Base-by-base conservation (phyloP, 2,797 vertebrate species). In the Sparus aurata region DNA sequence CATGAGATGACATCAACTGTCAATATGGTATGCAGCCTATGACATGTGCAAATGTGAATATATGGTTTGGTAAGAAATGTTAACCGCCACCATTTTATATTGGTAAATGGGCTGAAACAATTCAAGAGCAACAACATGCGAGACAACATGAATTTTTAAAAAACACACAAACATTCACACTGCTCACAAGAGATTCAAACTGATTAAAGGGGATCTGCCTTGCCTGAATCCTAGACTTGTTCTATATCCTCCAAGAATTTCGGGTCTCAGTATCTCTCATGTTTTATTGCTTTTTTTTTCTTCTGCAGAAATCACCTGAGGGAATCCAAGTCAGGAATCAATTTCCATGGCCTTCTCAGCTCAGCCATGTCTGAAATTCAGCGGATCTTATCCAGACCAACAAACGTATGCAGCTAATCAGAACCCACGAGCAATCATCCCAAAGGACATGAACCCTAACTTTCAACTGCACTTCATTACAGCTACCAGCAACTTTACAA, bases 231-330 rank as follows among this genome's bases (percentile, higher is more conserved):
- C 34, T 34, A 34, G 34, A 34, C 34, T 34, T 34, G 34, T 34
- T 34, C 34, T 34, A 9, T 9, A 9, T 34, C 6, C 46, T 52
- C 12, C 53, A 5, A 38, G 13, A 47, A 53, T 77, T 43, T 27
- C 13, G 11, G 18, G 3, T 15, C 16, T 55, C 15, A 23, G 5
- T 47, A 30, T 75, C 23, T 73, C 61, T 63, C 17, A 60, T 49
- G 5, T 55, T 74, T 69, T 68, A 1, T 49, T 12, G 27, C 15
- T 25, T 3, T 73, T 64, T 76, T 20, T 75, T 67, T 75, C n/a
- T 49, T 70, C 69, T 71, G 43, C 83, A 88, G 84, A 69, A 60
- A 15, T 53, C 12, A 45, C 16, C 63, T 22, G 27, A 49, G 11
- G 52, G 34, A 34, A 34, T 34, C 34, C 34, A 1, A 34, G 34